These are phyloP conservation scores for Drosophila pachea DNA, from an alignment of 1,140 invertebrate species.

Conservation along the genomic window DNA sequence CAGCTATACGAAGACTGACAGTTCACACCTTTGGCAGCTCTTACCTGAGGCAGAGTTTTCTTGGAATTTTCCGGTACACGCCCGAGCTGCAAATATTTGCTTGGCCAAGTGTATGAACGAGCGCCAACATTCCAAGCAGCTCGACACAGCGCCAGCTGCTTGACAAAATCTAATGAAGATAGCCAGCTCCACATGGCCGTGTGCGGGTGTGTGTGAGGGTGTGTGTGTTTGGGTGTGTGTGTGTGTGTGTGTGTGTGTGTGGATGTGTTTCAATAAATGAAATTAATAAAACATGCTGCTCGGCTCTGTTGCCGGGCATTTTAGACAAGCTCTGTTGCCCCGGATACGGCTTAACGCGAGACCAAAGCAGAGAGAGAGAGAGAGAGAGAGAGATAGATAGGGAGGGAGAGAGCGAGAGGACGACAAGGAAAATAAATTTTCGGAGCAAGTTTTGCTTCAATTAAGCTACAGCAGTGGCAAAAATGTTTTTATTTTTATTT, in stretches of 20 bases:
- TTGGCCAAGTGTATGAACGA: slow-evolving; percentile 11
- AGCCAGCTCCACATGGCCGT: slow-evolving; percentile 35
- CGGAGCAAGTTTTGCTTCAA: slow-evolving; percentile 37
- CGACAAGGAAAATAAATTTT: slow-evolving; percentile 4
- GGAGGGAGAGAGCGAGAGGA: too few species aligned
- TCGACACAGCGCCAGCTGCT: slow-evolving; percentile 3
- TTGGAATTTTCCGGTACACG: slow-evolving; percentile 35
- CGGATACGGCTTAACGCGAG: slow-evolving; percentile 5
- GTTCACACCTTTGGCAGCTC: slow-evolving; percentile 14
- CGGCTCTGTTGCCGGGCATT: slow-evolving; percentile 3
- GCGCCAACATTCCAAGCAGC: slow-evolving; percentile 18
- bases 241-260: slow-evolving; percentile 34
- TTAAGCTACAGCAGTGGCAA: slow-evolving; percentile 40
- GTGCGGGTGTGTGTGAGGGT: not conserved
- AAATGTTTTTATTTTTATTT: slow-evolving; percentile 23
- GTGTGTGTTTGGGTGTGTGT: slow-evolving; percentile 29
- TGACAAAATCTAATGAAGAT: slow-evolving; percentile 56
- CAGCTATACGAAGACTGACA: not conserved
- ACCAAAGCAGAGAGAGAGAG: not conserved
- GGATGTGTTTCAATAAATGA: slow-evolving; percentile 58
- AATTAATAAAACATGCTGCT: slow-evolving; percentile 68
- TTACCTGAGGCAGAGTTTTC: slow-evolving; percentile 24
- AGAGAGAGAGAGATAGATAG: too few species aligned
- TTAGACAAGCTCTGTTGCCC: not conserved
- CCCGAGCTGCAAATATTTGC: slow-evolving; percentile 17